phyloP scores from a whole-genome alignment of 2,797 vertebrate genomes.

The Crenuchus spilurus region DNA sequence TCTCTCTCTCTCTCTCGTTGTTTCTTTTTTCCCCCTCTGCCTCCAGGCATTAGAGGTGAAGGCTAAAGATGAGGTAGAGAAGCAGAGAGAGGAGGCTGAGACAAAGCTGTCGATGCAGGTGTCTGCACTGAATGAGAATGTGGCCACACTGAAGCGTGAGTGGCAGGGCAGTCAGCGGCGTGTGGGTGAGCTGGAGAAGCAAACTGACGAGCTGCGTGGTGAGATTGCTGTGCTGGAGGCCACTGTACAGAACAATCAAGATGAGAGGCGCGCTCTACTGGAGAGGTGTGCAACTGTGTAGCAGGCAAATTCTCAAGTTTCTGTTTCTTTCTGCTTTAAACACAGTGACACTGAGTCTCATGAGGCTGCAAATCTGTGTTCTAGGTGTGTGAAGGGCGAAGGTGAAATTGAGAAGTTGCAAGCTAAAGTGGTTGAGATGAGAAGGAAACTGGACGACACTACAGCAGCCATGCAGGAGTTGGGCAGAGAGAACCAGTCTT shows the following conservation, averaged over 20 bases:
- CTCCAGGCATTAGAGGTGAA: slow-evolving; percentile 84
- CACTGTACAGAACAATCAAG: slow-evolving; percentile 97
- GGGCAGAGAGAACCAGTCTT: slow-evolving; percentile 95
- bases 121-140: slow-evolving; percentile 92
- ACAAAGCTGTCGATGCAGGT: slow-evolving; percentile 87
- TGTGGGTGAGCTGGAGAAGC: slow-evolving; percentile 93
- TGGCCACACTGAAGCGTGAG: slow-evolving; percentile 95
- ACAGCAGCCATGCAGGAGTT: slow-evolving; percentile 98
- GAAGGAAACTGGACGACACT: slow-evolving; percentile 95
- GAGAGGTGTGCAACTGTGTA: slow-evolving; percentile 81
- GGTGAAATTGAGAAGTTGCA: slow-evolving; percentile 97
- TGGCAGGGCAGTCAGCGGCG: slow-evolving; percentile 93
- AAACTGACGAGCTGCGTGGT: slow-evolving; percentile 92
- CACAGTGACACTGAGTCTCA: not conserved
- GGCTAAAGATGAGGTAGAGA: slow-evolving; percentile 83
- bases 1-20: too few relatives aligned
- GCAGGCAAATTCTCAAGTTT: too few relatives aligned
- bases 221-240: slow-evolving; percentile 97
- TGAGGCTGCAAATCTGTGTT: slow-evolving; percentile 15
- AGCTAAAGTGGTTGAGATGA: slow-evolving; percentile 88
- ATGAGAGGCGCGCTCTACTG: slow-evolving; percentile 91
- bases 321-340: not conserved
- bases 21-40: too few relatives aligned
- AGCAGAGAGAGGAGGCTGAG: slow-evolving; percentile 86
- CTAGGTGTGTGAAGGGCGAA: slow-evolving; percentile 94